These are phyloP conservation scores for Phataginus tetradactyla DNA, from an alignment of 2,797 vertebrate species.

Conservation along the genomic window DNA sequence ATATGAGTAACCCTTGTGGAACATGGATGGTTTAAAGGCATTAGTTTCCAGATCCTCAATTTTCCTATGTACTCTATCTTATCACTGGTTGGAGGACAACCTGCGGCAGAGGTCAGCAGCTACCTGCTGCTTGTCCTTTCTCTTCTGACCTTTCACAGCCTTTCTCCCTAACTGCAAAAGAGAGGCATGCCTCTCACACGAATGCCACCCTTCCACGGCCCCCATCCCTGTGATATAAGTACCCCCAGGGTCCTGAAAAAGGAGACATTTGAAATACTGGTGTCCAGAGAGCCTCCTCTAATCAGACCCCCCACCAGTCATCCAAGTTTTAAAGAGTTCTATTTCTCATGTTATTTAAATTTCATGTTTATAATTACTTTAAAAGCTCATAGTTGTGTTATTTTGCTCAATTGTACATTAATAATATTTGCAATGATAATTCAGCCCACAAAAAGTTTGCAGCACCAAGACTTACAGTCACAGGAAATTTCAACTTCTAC, in stretches of 20 bases:
- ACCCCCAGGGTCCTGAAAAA: background rate
- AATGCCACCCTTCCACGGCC: background rate
- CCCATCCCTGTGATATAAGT: background rate
- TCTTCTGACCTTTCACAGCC: background rate
- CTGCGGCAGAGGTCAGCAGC: background rate
- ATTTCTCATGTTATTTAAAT: background rate
- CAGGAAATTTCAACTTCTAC: background rate
- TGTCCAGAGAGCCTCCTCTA: background rate
- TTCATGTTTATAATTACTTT: constrained; percentile 2
- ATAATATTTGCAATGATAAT: constrained; percentile 15
- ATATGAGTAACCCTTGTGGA: background rate
- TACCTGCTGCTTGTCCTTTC: background rate
- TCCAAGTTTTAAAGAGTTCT: background rate
- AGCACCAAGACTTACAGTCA: background rate
- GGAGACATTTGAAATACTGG: background rate
- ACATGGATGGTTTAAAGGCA: background rate
- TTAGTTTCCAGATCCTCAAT: background rate
- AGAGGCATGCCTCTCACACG: background rate
- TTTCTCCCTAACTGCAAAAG: background rate
- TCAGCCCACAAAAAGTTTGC: constrained; percentile 15
- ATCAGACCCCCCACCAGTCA: background rate
- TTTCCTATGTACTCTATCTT: background rate
- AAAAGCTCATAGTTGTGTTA: background rate
- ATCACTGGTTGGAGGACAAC: background rate
- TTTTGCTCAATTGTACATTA: constrained; percentile 31